phyloP scores from a whole-genome alignment of 2,888 invertebrate genomes.

The Synanthedon formicaeformis region DNA sequence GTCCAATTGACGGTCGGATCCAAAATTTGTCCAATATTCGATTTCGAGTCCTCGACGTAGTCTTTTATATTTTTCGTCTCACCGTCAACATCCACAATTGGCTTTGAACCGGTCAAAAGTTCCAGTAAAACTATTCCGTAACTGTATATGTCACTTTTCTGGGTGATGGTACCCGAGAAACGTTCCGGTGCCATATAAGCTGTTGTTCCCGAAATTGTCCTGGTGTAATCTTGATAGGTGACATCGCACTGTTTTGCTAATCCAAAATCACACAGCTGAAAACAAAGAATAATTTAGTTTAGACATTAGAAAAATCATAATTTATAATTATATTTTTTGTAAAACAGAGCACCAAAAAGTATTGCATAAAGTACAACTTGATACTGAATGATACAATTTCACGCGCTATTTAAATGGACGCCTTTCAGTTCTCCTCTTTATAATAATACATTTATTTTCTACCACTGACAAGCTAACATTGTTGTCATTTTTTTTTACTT shows the following conservation, averaged over 20 bases:
- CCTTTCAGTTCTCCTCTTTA: too few relatives aligned
- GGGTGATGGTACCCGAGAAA: slow-evolving; percentile 76
- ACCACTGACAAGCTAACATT: too few relatives aligned
- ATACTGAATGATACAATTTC: too few relatives aligned
- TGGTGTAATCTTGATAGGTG: slow-evolving; percentile 57
- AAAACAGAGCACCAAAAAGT: too few relatives aligned
- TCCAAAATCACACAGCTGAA: slow-evolving; percentile 82
- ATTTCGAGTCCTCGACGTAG: slow-evolving; percentile 66
- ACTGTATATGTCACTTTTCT: slow-evolving; percentile 81
- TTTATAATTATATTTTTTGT: not conserved
- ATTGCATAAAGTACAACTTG: too few relatives aligned
- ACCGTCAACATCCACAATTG: slow-evolving; percentile 70
- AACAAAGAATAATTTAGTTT: slow-evolving; percentile 18
- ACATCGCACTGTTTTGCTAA: slow-evolving; percentile 72
- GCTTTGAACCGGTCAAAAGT: slow-evolving; percentile 76
- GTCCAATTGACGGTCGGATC: slow-evolving; percentile 70
- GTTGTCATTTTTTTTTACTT: too few relatives aligned
- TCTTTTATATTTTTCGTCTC: slow-evolving; percentile 49
- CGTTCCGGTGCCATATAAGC: slow-evolving; percentile 86
- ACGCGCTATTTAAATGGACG: too few relatives aligned
- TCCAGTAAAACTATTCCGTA: slow-evolving; percentile 83
- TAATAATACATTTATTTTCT: too few relatives aligned
- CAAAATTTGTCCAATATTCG: slow-evolving; percentile 62
- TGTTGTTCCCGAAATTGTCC: slow-evolving; percentile 70
- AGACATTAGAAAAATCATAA: slow-evolving; percentile 1